These are phyloP conservation scores for Nebria brevicollis DNA, from an alignment of 2,888 invertebrate species.

Conservation along the genomic window DNA sequence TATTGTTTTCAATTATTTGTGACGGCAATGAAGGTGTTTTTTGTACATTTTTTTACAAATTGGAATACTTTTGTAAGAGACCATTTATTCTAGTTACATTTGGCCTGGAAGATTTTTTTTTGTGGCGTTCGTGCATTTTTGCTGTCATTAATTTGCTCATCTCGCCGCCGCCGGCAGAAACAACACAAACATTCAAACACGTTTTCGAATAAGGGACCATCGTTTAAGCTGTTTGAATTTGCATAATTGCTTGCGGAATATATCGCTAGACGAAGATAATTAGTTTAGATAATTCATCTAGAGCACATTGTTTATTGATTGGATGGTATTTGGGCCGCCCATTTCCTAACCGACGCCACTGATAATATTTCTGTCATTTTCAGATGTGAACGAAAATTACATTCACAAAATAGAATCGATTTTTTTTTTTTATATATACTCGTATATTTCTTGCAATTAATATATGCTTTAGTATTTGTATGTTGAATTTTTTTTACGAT, in stretches of 20 bases:
- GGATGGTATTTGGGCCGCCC: neutral
- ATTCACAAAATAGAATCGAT: slow-evolving; percentile 6
- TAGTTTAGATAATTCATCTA: slow-evolving; percentile 28
- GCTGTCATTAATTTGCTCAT: neutral
- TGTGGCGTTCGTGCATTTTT: neutral
- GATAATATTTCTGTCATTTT: slow-evolving; percentile 27
- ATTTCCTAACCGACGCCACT: neutral
- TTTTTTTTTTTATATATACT: neutral
- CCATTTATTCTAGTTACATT: neutral
- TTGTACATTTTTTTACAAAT: neutral
- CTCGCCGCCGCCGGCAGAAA: neutral
- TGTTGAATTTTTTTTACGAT: too few relatives aligned
- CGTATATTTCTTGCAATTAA: too few relatives aligned
- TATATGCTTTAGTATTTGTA: too few relatives aligned
- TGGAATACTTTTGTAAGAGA: slow-evolving; percentile 4
- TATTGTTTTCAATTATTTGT: neutral
- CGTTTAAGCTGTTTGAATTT: slow-evolving; percentile 16
- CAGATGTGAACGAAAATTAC: slow-evolving; percentile 30
- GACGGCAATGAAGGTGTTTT: neutral
- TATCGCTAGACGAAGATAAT: slow-evolving; percentile 18
- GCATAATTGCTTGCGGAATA: slow-evolving; percentile 33
- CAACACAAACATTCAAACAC: neutral
- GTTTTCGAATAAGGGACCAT: neutral
- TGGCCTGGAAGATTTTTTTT: neutral
- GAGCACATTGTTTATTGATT: slow-evolving; percentile 21